A percentile compares a stretch with the other conserved stretches of the same genome.
Conservation (phyloP, 2,888 invertebrate genomes). For the Synanthedon vespiformis region DNA sequence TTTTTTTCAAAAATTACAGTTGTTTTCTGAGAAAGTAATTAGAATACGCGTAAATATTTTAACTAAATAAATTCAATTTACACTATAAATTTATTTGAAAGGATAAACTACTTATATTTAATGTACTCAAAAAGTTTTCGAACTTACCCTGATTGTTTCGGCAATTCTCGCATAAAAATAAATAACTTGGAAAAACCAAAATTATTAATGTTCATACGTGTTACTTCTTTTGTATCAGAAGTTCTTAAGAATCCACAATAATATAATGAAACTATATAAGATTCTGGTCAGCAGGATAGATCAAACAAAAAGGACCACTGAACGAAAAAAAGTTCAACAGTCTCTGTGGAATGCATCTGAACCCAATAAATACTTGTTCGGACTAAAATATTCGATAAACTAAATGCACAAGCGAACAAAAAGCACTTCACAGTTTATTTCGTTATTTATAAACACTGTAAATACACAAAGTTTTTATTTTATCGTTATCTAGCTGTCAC, state of each 20-base stretch:
- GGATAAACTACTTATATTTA: background rate
- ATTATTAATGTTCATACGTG: conserved; percentile 14
- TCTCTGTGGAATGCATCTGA: conserved; percentile 65
- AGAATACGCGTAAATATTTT: too few species aligned
- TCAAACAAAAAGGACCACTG: conserved; percentile 51
- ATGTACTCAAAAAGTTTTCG: background rate
- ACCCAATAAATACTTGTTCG: conserved; percentile 15
- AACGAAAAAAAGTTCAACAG: conserved; percentile 61
- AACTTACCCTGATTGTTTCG: conserved; percentile 59
- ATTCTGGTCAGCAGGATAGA: conserved; percentile 25
- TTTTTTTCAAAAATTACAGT: too few species aligned
- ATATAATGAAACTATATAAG: conserved; percentile 10
- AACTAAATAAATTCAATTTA: too few species aligned
- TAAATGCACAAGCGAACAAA: conserved; percentile 5
- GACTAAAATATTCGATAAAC: conserved; percentile 1
- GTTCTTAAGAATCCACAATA: conserved; percentile 8
- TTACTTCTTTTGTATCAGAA: background rate
- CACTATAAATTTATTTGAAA: too few species aligned
- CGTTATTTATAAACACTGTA: conserved; percentile 17
- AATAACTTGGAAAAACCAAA: conserved; percentile 34
- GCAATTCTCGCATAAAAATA: conserved; percentile 44
- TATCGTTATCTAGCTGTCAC: conserved; percentile 54
- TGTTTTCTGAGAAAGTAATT: too few species aligned
- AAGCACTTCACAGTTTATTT: conserved; percentile 33
- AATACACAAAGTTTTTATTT: conserved; percentile 32